phyloP scores from a whole-genome alignment of 2,888 invertebrate species.

The Vanessa cardui region DNA sequence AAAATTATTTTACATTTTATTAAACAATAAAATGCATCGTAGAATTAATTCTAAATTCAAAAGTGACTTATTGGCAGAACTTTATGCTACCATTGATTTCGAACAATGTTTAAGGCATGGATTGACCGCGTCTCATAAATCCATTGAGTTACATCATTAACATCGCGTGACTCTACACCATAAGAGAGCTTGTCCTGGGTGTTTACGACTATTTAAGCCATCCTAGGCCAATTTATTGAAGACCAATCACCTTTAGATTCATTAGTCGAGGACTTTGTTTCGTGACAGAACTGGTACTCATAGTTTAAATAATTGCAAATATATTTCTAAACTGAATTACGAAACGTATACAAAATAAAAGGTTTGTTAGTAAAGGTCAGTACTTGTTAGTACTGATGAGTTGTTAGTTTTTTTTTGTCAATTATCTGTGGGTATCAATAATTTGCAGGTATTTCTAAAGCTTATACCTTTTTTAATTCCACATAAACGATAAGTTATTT shows the following conservation, averaged over 20 bases:
- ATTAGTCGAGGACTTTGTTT: conserved; percentile 25
- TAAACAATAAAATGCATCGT: not conserved
- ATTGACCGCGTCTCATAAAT: conserved; percentile 57
- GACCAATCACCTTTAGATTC: conserved; percentile 48
- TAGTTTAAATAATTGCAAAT: not conserved
- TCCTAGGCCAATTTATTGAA: conserved; percentile 62
- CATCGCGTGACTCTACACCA: conserved; percentile 71
- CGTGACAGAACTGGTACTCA: not conserved
- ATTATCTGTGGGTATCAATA: no score
- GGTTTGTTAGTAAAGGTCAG: no score
- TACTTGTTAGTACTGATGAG: no score
- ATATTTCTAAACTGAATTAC: no score
- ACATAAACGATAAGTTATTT: not conserved
- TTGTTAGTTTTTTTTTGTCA: no score
- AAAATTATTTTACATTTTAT: not conserved
- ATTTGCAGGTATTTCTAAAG: not conserved
- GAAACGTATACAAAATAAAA: no score
- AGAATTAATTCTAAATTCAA: not conserved
- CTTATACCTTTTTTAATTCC: not conserved
- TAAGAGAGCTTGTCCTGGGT: conserved; percentile 70
- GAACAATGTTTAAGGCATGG: conserved; percentile 18
- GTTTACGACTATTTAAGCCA: conserved; percentile 66
- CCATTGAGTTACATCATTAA: conserved; percentile 70
- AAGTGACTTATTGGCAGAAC: not conserved
- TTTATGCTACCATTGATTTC: not conserved